These are phyloP conservation scores for Brachynemurus nebulosus DNA, from an alignment of 2,888 invertebrate genomes.

Conservation along the genomic window DNA sequence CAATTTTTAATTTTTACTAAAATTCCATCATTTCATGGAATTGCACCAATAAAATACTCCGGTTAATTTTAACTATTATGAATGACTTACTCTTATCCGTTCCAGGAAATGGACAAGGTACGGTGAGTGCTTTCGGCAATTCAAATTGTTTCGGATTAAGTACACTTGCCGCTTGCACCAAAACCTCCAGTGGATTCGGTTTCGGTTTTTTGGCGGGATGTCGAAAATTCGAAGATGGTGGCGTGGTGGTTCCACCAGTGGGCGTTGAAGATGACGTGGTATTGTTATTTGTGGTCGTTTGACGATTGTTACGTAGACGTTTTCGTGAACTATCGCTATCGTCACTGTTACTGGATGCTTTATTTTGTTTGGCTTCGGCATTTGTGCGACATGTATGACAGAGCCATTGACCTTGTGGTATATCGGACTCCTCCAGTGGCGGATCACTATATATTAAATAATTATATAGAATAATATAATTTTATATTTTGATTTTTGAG, in stretches of 20 bases:
- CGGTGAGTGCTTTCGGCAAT: constrained; percentile 64
- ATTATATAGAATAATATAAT: neutral
- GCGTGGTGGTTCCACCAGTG: constrained; percentile 6
- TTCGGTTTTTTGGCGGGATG: constrained; percentile 32
- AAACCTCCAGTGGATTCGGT: constrained; percentile 54
- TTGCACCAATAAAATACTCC: no score
- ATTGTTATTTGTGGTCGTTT: neutral
- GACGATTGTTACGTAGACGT: constrained; percentile 20
- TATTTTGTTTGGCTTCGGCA: constrained; percentile 31
- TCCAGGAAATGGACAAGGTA: constrained; percentile 67
- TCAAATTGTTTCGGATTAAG: constrained; percentile 87
- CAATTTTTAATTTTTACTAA: no score
- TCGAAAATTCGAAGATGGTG: constrained; percentile 11
- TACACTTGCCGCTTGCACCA: constrained; percentile 68
- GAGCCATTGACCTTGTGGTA: constrained; percentile 83
- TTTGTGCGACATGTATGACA: constrained; percentile 66
- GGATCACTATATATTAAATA: constrained; percentile 56
- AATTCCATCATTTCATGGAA: no score
- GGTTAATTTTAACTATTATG: no score
- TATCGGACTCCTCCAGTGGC: constrained; percentile 76
- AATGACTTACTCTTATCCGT: constrained; percentile 53
- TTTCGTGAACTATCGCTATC: constrained; percentile 29
- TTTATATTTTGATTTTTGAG: no score
- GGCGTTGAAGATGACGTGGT: constrained; percentile 10
- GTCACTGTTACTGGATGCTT: constrained; percentile 26